These are phyloP conservation scores for Bemisia tabaci DNA, from an alignment of 1,140 invertebrate species.

Conservation along the genomic window DNA sequence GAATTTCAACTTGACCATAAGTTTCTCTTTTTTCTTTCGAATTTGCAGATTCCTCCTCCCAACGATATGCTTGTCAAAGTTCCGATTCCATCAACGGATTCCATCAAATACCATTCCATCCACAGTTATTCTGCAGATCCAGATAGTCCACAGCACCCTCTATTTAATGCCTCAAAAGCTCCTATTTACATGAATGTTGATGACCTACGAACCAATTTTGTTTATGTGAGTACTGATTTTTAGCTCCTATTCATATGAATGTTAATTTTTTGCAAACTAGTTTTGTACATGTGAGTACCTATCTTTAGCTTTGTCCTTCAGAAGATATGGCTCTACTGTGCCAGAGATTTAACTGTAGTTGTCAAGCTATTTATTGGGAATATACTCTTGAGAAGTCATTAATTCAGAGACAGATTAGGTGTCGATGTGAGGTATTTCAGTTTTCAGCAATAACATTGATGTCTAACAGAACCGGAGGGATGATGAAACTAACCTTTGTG, in stretches of 20 bases:
- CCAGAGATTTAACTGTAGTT: too few relatives aligned
- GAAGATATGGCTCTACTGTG: too few relatives aligned
- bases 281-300: neutral
- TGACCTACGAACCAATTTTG: conserved; percentile 67
- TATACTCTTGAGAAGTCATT: too few relatives aligned
- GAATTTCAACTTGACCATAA: too few relatives aligned
- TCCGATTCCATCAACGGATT: conserved; percentile 49
- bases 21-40: conserved; percentile 11
- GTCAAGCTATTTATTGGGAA: too few relatives aligned
- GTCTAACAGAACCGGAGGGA: too few relatives aligned
- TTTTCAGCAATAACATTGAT: too few relatives aligned
- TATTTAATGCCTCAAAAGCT: conserved; percentile 46
- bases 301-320: too few relatives aligned
- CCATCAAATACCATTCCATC: conserved; percentile 53
- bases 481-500: too few relatives aligned
- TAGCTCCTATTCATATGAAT: conserved; percentile 6
- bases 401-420: too few relatives aligned
- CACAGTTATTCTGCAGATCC: conserved; percentile 39
- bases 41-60: conserved; percentile 44
- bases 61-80: conserved; percentile 49
- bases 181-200: conserved; percentile 64
- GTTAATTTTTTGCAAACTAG: neutral
- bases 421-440: too few relatives aligned
- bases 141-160: conserved; percentile 34
- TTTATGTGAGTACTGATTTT: conserved; percentile 69